Evolutionary conservation across 1,140 invertebrate species (phyloP).

Genomic region (Vollenhovia emeryi): DNA sequence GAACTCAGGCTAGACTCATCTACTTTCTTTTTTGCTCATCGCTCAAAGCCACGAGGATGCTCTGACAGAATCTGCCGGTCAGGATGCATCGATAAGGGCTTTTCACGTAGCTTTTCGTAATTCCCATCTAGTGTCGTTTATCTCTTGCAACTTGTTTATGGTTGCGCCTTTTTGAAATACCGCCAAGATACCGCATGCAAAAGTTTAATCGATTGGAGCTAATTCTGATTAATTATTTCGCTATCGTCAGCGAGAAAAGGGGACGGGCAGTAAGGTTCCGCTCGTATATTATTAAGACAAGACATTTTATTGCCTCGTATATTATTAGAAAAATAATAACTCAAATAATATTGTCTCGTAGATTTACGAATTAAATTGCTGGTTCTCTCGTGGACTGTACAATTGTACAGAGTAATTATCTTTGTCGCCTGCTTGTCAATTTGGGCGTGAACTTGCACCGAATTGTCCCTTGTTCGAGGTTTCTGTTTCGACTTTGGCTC

Average conservation of each 20-base stretch:
- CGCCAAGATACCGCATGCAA: conserved; percentile 35
- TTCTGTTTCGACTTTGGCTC: too few species aligned
- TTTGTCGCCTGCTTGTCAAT: too few species aligned
- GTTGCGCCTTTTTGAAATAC: conserved; percentile 24
- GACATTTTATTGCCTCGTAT: not conserved
- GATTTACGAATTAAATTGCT: too few species aligned
- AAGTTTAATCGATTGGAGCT: conserved; percentile 50
- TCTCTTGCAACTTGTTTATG: conserved; percentile 52
- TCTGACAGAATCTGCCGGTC: conserved; percentile 63
- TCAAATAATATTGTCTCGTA: too few species aligned
- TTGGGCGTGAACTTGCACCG: too few species aligned
- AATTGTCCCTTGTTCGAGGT: too few species aligned
- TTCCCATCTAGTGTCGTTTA: conserved; percentile 23
- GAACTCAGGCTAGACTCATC: conserved; percentile 43
- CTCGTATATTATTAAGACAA: not conserved
- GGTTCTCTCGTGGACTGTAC: too few species aligned
- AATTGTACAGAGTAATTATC: too few species aligned
- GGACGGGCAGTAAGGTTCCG: not conserved
- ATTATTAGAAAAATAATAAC: not conserved
- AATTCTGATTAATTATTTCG: conserved; percentile 51
- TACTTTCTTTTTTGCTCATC: conserved; percentile 66
- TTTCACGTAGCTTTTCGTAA: conserved; percentile 36
- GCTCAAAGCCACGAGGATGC: conserved; percentile 60
- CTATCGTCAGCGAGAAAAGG: not conserved
- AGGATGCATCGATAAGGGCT: conserved; percentile 36